phyloP scores from a whole-genome alignment of 2,888 invertebrate species.

The Drosophila kuntzei region DNA sequence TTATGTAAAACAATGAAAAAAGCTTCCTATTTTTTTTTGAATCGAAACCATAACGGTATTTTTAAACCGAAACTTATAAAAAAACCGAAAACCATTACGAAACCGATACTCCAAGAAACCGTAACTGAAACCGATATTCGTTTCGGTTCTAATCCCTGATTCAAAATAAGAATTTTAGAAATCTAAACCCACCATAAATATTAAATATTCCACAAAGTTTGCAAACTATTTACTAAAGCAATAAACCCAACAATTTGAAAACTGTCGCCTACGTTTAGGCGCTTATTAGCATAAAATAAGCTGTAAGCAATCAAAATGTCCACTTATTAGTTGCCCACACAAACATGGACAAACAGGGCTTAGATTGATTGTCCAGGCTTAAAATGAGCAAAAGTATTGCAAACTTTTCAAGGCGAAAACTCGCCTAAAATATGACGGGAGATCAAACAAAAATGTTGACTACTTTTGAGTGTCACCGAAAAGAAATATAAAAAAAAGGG shows the following conservation, averaged over 20 bases:
- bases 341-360: constrained; percentile 32
- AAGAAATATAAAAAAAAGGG: not conserved
- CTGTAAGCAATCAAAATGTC: constrained; percentile 31
- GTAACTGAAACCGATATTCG: no score
- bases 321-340: constrained; percentile 20
- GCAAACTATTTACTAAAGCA: constrained; percentile 8
- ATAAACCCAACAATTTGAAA: constrained; percentile 2
- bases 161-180: not conserved
- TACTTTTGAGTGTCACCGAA: constrained; percentile 28
- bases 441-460: constrained; percentile 52
- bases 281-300: constrained; percentile 22
- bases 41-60: no score
- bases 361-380: constrained; percentile 31
- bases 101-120: no score
- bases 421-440: constrained; percentile 39
- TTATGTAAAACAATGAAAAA: no score
- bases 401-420: constrained; percentile 31
- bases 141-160: no score
- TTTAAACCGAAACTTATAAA: no score
- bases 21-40: no score
- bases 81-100: no score
- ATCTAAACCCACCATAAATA: not conserved
- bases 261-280: not conserved
- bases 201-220: not conserved
- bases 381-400: constrained; percentile 33